Percentiles rank a stretch among this genome's conserved stretches.
phyloP scores from a whole-genome alignment of 2,888 invertebrate species.

The Parasteatoda lunata region DNA sequence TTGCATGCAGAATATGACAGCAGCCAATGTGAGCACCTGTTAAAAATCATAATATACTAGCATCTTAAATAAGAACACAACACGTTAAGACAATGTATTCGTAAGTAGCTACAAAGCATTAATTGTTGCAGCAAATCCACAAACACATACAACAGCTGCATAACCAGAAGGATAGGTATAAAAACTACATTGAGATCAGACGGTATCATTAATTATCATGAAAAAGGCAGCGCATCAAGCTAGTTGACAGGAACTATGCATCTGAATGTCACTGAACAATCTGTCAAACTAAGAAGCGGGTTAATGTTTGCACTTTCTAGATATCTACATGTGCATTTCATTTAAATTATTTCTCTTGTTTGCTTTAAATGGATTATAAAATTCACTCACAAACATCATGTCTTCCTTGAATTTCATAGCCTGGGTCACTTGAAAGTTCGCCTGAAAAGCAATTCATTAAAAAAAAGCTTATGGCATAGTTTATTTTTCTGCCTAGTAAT shows the following conservation, averaged over 20 bases:
- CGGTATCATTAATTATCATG: slow-evolving; percentile 38
- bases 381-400: slow-evolving; percentile 64
- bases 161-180: slow-evolving; percentile 15
- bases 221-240: slow-evolving; percentile 49
- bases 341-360: slow-evolving; percentile 44
- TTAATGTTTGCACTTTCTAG: slow-evolving; percentile 62
- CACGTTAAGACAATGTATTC: slow-evolving; percentile 38
- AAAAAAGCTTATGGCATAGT: slow-evolving; percentile 44
- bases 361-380: slow-evolving; percentile 54
- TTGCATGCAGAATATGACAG: slow-evolving; percentile 28
- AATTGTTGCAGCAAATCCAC: slow-evolving; percentile 56
- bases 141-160: slow-evolving; percentile 40
- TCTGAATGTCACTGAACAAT: slow-evolving; percentile 58
- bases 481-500: no score
- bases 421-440: slow-evolving; percentile 59
- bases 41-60: slow-evolving; percentile 53
- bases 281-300: slow-evolving; percentile 46
- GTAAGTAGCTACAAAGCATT: slow-evolving; percentile 51
- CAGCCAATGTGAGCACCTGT: slow-evolving; percentile 45
- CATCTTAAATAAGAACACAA: slow-evolving; percentile 46
- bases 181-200: slow-evolving; percentile 46
- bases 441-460: slow-evolving; percentile 67
- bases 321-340: slow-evolving; percentile 63
- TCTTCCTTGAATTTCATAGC: slow-evolving; percentile 56
- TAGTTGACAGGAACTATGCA: slow-evolving; percentile 63